These are phyloP conservation scores for Limanda limanda DNA, from an alignment of 2,113 vertebrate species.

Conservation along the genomic window DNA sequence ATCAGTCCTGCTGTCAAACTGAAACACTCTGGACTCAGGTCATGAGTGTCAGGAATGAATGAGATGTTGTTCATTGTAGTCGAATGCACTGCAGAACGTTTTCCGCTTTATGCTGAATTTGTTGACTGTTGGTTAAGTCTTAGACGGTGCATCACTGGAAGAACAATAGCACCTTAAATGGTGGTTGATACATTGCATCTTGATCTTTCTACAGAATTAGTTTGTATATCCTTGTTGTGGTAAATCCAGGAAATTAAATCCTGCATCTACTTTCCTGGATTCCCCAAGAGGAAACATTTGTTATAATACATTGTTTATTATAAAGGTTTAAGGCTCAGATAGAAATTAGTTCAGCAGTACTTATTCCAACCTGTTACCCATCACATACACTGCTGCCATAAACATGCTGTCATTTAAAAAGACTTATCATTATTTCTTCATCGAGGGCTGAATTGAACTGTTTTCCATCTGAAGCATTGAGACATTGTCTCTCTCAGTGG, in stretches of 20 bases:
- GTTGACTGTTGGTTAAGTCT: background rate
- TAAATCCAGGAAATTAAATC: conserved; percentile 20
- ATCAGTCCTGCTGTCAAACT: too few relatives aligned
- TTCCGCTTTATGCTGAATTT: too few relatives aligned
- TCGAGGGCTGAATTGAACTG: conserved; percentile 1
- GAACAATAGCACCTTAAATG: background rate
- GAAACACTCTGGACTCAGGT: background rate
- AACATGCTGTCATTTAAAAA: conserved; percentile 29
- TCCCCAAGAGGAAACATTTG: background rate
- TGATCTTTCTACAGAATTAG: conserved; percentile 34
- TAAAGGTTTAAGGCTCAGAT: conserved; percentile 19
- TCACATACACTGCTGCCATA: conserved; percentile 24
- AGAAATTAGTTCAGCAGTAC: background rate
- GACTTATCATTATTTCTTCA: conserved; percentile 32
- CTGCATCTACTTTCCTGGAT: background rate
- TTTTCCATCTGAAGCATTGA: conserved; percentile 31
- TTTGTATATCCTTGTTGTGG: conserved; percentile 14
- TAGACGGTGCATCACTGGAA: background rate
- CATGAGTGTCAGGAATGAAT: background rate
- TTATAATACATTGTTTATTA: conserved; percentile 6
- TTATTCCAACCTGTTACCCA: conserved; percentile 18
- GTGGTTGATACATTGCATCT: conserved; percentile 1
- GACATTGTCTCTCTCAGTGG: conserved; percentile 8
- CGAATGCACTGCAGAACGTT: background rate
- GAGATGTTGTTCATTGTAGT: background rate